Percentiles rank a stretch among this genome's conserved stretches.
These are phyloP conservation scores for Acanthosepion esculentum DNA, from an alignment of 2,888 invertebrate species.

Conservation along the genomic window DNA sequence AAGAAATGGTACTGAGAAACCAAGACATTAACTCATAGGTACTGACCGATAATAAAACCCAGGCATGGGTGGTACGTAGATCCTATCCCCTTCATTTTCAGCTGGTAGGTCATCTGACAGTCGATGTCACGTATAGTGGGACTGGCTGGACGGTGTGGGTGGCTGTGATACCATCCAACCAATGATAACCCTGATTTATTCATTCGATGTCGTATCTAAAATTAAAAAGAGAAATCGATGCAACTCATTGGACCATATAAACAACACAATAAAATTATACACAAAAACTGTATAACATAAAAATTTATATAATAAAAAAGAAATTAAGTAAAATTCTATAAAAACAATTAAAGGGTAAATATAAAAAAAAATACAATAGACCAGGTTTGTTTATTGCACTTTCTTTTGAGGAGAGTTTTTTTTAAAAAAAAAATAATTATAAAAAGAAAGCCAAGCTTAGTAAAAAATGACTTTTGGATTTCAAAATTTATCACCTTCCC, in stretches of 20 bases:
- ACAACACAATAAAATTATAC: neutral
- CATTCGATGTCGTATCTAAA: constrained; percentile 85
- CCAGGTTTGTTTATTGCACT: no score
- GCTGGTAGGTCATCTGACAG: constrained; percentile 94
- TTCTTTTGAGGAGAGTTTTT: no score
- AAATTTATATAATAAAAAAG: neutral
- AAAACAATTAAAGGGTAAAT: no score
- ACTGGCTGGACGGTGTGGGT: constrained; percentile 87
- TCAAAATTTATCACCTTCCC: no score
- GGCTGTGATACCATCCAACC: constrained; percentile 95
- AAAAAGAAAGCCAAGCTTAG: no score
- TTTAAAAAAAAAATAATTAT: no score
- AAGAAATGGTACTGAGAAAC: neutral
- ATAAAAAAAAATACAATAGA: no score
- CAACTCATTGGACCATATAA: neutral
- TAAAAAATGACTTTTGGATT: no score
- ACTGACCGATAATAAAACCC: constrained; percentile 92
- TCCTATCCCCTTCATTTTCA: constrained; percentile 92
- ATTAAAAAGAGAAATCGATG: constrained; percentile 35
- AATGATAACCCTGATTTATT: constrained; percentile 84
- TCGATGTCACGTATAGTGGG: constrained; percentile 88
- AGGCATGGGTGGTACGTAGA: constrained; percentile 94
- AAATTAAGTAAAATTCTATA: no score
- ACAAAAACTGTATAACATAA: neutral
- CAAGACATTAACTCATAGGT: neutral